Percentiles rank a stretch among this genome's conserved stretches.
Evolutionary conservation across 2,888 invertebrate species (phyloP).

Genomic region (Pseudococcus viburni): DNA sequence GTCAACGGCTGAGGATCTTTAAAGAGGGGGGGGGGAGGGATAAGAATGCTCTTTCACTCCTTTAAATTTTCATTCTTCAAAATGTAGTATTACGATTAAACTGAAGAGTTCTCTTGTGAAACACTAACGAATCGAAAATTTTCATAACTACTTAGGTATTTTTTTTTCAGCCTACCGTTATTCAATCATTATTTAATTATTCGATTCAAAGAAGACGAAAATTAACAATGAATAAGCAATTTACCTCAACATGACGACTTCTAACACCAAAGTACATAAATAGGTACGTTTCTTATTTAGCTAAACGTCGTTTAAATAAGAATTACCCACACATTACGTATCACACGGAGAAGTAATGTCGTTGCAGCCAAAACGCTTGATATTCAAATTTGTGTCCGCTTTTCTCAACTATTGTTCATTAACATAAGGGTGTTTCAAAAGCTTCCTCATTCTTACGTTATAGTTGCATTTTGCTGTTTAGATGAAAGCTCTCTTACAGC

Average conservation of each 20-base stretch:
- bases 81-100: no score
- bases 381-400: slow-evolving; percentile 32
- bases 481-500: slow-evolving; percentile 8
- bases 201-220: no score
- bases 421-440: slow-evolving; percentile 39
- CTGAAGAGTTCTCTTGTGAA: no score
- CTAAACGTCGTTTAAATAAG: background rate
- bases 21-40: no score
- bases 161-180: no score
- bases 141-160: no score
- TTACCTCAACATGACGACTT: background rate
- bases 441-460: background rate
- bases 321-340: background rate
- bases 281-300: background rate
- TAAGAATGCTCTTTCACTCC: no score
- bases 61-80: no score
- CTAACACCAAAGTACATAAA: background rate
- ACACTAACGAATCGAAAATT: no score
- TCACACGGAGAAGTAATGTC: background rate
- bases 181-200: no score
- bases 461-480: background rate
- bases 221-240: background rate
- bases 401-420: slow-evolving; percentile 24
- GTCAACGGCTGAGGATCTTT: no score
- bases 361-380: background rate